Evolutionary conservation across 2,113 vertebrate genomes (phyloP).

Genomic region (Cinclus cinclus): DNA sequence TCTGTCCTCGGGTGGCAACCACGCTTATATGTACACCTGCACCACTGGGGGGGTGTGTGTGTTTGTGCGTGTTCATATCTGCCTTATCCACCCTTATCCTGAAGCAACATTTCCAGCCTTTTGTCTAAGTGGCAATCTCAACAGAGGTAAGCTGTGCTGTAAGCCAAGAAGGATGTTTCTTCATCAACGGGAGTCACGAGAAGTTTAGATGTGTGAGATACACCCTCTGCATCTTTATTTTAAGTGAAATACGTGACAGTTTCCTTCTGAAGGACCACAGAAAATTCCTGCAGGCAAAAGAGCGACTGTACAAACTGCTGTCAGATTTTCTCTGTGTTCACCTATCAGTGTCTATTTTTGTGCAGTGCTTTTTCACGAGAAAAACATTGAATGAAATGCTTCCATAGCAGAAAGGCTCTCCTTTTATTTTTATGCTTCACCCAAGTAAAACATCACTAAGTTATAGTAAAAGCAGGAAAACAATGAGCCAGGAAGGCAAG

Average conservation of each 20-base stretch:
- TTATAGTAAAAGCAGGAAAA: neutral
- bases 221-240: neutral
- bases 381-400: neutral
- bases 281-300: neutral
- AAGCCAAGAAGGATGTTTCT: neutral
- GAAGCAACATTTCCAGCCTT: neutral
- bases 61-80: neutral
- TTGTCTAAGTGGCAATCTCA: neutral
- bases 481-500: neutral
- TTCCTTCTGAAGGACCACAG: neutral
- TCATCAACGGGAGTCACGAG: neutral
- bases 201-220: neutral
- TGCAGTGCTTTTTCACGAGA: neutral
- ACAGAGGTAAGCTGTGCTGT: neutral
- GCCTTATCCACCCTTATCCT: neutral
- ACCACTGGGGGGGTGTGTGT: neutral
- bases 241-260: neutral
- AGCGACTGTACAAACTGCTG: neutral
- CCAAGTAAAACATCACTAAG: neutral
- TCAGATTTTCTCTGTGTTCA: neutral
- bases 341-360: neutral
- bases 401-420: neutral
- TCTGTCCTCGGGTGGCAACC: neutral
- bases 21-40: rapidly evolving
- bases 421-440: neutral